phyloP scores from a whole-genome alignment of 2,888 invertebrate genomes.

The Eudemis profundana region DNA sequence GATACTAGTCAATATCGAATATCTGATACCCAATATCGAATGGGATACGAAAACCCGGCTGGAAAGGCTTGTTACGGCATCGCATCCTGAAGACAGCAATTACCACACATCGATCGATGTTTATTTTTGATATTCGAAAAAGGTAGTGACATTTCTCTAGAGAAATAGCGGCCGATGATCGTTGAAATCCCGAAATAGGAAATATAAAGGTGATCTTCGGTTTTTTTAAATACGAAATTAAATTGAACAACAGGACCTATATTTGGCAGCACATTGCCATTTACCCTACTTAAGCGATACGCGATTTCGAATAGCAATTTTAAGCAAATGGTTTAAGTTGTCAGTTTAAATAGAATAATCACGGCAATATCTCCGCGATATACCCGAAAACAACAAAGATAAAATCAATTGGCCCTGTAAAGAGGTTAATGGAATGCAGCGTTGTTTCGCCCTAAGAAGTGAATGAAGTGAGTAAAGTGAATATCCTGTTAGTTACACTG shows the following conservation, averaged over 20 bases:
- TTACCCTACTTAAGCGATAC: background rate
- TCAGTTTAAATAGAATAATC: background rate
- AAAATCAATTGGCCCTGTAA: no score
- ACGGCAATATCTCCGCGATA: background rate
- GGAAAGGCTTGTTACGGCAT: slow-evolving; percentile 7
- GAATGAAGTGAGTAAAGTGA: background rate
- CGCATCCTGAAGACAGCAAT: slow-evolving; percentile 21
- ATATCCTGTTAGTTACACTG: background rate
- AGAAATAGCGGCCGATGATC: no score
- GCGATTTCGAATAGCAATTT: background rate
- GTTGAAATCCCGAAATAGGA: no score
- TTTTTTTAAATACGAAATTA: no score
- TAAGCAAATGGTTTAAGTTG: background rate
- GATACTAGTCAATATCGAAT: slow-evolving; percentile 1
- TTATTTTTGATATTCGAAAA: no score
- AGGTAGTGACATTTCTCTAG: no score
- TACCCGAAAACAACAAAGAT: background rate
- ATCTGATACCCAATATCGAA: background rate
- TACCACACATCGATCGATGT: slow-evolving; percentile 21
- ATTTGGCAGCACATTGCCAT: no score
- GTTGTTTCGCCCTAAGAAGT: no score
- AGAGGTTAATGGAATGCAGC: no score
- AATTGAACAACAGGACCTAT: no score
- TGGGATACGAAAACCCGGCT: slow-evolving; percentile 1
- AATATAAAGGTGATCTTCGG: no score